Percentiles rank a stretch among this genome's conserved stretches.
phyloP scores from a whole-genome alignment of 2,888 invertebrate genomes.

The Eupsilia transversa region DNA sequence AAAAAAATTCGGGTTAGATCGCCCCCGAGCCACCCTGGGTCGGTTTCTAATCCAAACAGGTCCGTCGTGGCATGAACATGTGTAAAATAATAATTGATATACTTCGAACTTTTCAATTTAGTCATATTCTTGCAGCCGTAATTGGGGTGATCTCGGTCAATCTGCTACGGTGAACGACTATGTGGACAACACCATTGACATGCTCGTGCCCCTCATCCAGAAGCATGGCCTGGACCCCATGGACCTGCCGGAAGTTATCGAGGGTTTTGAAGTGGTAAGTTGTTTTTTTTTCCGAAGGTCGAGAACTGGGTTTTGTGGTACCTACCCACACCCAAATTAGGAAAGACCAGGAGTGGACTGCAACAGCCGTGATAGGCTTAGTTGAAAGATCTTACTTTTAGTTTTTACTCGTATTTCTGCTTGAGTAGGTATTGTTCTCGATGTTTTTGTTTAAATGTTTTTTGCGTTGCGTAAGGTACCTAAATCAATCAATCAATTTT shows the following conservation, averaged over 20 bases:
- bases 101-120: not conserved
- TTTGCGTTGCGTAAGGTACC: too few species aligned
- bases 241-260: slow-evolving; percentile 84
- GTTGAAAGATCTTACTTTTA: too few species aligned
- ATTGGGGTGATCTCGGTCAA: slow-evolving; percentile 80
- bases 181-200: slow-evolving; percentile 84
- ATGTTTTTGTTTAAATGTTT: too few species aligned
- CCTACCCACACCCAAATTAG: not conserved
- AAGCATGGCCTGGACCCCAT: slow-evolving; percentile 87
- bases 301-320: not conserved
- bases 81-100: too few species aligned
- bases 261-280: slow-evolving; percentile 87
- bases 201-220: slow-evolving; percentile 83
- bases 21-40: too few species aligned
- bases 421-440: too few species aligned
- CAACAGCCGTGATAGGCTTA: not conserved
- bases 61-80: not conserved
- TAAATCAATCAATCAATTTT: too few species aligned
- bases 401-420: too few species aligned
- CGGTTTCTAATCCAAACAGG: not conserved
- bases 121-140: slow-evolving; percentile 66
- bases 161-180: slow-evolving; percentile 85
- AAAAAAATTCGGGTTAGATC: not conserved
- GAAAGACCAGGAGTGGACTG: not conserved
- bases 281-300: not conserved